These are phyloP conservation scores for Cheilosia grossa DNA, from an alignment of 2,888 invertebrate genomes.

Conservation along the genomic window DNA sequence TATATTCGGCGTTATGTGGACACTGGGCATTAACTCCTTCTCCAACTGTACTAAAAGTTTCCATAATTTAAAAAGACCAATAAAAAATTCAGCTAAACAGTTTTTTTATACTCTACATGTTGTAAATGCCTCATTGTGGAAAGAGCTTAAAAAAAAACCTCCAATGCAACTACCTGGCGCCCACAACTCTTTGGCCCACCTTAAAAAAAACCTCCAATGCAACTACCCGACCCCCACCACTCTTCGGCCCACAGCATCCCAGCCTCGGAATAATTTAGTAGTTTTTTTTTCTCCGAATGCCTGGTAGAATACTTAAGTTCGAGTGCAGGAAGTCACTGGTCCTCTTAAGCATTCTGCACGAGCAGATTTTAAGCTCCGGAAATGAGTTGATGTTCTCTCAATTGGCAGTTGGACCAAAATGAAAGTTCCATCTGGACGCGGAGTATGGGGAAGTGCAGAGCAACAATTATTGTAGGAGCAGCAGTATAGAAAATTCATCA, in stretches of 20 bases:
- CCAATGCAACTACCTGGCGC: not conserved
- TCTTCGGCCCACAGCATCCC: not conserved
- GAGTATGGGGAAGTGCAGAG: constrained; percentile 10
- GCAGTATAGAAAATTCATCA: not conserved
- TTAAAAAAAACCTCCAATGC: not conserved
- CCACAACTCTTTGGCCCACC: too few species aligned
- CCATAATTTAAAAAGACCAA: too few species aligned
- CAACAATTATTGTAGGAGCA: constrained; percentile 32
- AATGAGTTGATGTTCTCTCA: constrained; percentile 65
- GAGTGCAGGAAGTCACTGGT: constrained; percentile 59
- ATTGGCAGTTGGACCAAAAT: constrained; percentile 41
- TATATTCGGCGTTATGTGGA: too few species aligned
- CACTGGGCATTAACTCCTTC: too few species aligned
- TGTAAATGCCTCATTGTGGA: too few species aligned
- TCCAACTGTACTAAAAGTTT: too few species aligned
- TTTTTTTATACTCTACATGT: too few species aligned
- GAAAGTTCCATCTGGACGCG: constrained; percentile 20
- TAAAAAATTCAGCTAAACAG: too few species aligned
- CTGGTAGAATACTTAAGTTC: constrained; percentile 50
- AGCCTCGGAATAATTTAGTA: constrained; percentile 6
- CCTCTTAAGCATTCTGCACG: constrained; percentile 58
- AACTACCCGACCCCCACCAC: not conserved
- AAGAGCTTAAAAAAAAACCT: too few species aligned
- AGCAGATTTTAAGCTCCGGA: constrained; percentile 68
- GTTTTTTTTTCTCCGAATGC: constrained; percentile 19